Base-by-base conservation (phyloP, 2,797 vertebrate genomes). In the Lepus oiostolus region DNA sequence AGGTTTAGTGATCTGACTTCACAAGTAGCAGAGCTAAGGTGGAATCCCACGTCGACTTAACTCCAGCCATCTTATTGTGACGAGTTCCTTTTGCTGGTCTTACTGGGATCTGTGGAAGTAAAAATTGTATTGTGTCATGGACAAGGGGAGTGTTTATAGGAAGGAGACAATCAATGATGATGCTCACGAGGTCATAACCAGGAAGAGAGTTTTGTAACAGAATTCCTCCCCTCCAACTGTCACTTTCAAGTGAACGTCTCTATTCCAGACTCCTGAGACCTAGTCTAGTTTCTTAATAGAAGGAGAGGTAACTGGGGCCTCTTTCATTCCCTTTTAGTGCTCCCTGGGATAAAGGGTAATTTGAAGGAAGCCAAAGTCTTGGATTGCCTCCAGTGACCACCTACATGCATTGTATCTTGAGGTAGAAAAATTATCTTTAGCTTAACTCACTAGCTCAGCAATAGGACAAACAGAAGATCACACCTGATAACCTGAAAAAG, bases 241-340 rank as follows among this genome's bases (percentile, higher is more conserved):
- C 42, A 76, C 42, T 76, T 74, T 14, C n/a, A 22, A 80, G n/a
- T 32, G 28, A 76, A 76, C 58, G 12, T 67, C 35, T 91, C 21
- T 30, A 67, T 83, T 96, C 91, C 30, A 35, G 42, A 47, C 42
- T 71, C 30, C 19, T 80, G 21, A 91, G 19, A 90, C 79, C 16
- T 67, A 62, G 7, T 30, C 70, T 65, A 17, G 7, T n/a, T 65
- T 83, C 62, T 86, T 62, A 75, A 87, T 14, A 85, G 54, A 77
- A 85, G 50, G 16, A 47, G 13, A 28, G 4, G 26, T 90, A 90
- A 80, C 19, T n/a, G 9, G 35, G 38, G 38, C 7, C 32, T 94
- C 35, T 76, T 71, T 26, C 16, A 60, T 50, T 88, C 10, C 14
- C 4, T 91, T 63, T 91, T 42, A 60, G 24, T 81, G 19, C 8